Percentiles rank a stretch among this genome's conserved stretches.
Evolutionary conservation across 2,797 vertebrate species (phyloP).

Genomic region (Masticophis lateralis): DNA sequence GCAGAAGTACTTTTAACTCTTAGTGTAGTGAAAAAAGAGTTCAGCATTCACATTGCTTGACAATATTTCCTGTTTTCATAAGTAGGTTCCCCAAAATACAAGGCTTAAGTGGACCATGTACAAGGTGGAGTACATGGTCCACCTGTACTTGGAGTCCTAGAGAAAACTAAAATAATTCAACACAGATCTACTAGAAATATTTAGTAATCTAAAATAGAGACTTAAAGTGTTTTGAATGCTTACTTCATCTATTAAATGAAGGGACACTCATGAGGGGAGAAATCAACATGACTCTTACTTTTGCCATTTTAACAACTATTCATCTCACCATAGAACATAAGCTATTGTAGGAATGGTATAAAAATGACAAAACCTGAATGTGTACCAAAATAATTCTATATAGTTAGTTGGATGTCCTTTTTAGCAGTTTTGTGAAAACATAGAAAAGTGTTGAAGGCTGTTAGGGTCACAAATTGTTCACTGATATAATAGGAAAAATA

Average conservation of each 20-base stretch:
- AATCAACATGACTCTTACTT: background rate
- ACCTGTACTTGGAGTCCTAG: conserved; percentile 19
- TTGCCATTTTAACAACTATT: conserved; percentile 19
- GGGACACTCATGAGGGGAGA: background rate
- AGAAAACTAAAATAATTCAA: conserved; percentile 8
- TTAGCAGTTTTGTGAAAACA: background rate
- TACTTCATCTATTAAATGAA: conserved; percentile 19
- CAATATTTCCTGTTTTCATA: background rate
- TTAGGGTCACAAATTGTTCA: background rate
- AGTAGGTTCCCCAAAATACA: background rate
- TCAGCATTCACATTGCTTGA: background rate
- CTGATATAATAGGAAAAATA: background rate
- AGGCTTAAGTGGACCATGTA: background rate
- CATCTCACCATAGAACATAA: conserved; percentile 13
- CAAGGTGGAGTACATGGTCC: too few species aligned
- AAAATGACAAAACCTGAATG: conserved; percentile 12
- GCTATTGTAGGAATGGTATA: conserved; percentile 27
- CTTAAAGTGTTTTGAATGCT: conserved; percentile 12
- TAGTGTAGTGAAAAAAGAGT: background rate
- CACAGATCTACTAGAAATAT: conserved; percentile 8
- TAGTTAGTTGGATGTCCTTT: background rate
- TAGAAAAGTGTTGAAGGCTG: background rate
- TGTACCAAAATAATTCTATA: background rate
- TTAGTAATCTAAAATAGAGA: conserved; percentile 29
- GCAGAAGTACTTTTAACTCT: background rate